phyloP scores from a whole-genome alignment of 2,113 vertebrate species.

The Urocitellus parryii region DNA sequence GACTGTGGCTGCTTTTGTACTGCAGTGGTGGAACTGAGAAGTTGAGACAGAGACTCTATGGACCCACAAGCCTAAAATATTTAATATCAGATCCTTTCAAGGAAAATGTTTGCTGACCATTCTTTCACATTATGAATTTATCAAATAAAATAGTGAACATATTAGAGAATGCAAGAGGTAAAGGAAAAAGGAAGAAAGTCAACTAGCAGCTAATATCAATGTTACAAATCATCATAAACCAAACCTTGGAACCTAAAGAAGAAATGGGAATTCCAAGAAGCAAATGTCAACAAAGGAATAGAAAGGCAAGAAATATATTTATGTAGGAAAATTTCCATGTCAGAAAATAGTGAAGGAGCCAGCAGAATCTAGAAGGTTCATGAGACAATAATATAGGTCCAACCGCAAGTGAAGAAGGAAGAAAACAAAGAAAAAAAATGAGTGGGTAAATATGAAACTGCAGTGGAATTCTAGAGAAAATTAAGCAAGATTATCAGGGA shows the following conservation, averaged over 20 bases:
- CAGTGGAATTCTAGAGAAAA: not conserved
- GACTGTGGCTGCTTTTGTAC: not conserved
- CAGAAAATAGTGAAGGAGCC: not conserved
- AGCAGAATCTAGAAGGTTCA: not conserved
- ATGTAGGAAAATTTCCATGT: not conserved
- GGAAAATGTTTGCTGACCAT: not conserved
- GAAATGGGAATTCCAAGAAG: not conserved
- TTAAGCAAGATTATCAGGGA: not conserved
- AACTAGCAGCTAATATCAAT: not conserved
- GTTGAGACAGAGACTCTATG: not conserved
- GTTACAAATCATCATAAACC: not conserved
- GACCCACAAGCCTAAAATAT: not conserved
- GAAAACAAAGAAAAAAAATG: not conserved
- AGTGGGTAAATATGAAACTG: not conserved
- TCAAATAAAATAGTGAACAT: not conserved
- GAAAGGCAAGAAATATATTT: not conserved
- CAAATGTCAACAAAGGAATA: not conserved
- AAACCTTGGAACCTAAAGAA: not conserved
- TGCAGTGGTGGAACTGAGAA: not conserved
- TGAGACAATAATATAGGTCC: not conserved
- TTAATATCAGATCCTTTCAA: not conserved
- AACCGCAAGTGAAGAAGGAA: not conserved
- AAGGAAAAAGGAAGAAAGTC: not conserved
- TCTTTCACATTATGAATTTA: not conserved
- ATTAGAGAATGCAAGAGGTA: not conserved